Conservation (phyloP, 2,113 vertebrate species). For the Maccullochella peelii region DNA sequence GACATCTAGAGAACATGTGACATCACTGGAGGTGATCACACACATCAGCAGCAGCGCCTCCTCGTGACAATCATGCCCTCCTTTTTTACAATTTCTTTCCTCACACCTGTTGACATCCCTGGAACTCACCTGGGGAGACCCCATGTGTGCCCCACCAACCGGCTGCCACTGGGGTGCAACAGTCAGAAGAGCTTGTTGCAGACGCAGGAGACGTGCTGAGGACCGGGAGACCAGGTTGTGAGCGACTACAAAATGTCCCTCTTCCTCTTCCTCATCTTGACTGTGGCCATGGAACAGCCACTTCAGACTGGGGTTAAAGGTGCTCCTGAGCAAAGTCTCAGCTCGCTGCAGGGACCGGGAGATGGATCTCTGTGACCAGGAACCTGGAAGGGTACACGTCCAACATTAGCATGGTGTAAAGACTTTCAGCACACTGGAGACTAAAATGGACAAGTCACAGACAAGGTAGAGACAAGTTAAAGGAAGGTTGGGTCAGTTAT, state of each 20-base stretch:
- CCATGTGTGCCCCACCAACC: slow-evolving; percentile 15
- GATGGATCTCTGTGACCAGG: slow-evolving; percentile 70
- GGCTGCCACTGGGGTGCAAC: slow-evolving; percentile 69
- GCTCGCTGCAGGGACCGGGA: slow-evolving; percentile 71
- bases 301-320: slow-evolving; percentile 72
- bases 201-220: slow-evolving; percentile 68
- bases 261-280: slow-evolving; percentile 59
- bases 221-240: slow-evolving; percentile 74
- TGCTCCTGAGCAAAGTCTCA: slow-evolving; percentile 68
- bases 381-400: slow-evolving; percentile 28
- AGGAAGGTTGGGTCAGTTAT: neutral
- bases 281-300: slow-evolving; percentile 59
- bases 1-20: no score
- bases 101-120: neutral
- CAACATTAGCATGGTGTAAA: neutral
- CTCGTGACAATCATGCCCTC: no score
- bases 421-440: neutral
- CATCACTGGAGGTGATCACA: no score
- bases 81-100: no score
- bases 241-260: slow-evolving; percentile 67
- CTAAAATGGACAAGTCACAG: neutral
- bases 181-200: slow-evolving; percentile 73
- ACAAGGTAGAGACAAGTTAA: neutral
- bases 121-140: slow-evolving; percentile 29
- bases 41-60: no score